Percentiles rank a stretch among this genome's conserved stretches.
Conservation (phyloP, 30 jellyfish, hydroid and myxozoan species). For the Cassiopea andromeda region DNA sequence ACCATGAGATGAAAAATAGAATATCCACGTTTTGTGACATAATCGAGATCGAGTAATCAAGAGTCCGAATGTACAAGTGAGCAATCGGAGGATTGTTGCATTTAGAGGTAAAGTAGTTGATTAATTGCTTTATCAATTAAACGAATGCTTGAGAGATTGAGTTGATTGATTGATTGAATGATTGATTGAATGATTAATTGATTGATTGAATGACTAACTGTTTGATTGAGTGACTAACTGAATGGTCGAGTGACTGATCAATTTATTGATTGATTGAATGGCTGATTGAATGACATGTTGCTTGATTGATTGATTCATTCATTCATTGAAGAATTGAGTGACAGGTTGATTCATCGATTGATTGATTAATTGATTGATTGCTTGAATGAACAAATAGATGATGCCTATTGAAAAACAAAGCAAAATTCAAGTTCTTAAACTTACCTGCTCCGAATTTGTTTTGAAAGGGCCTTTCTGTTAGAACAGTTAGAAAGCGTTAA, state of each 20-base stretch:
- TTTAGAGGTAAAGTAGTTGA: no score
- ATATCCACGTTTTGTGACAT: no score
- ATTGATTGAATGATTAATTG: no score
- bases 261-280: background rate
- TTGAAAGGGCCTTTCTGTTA: slow-evolving; percentile 61
- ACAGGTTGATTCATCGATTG: background rate
- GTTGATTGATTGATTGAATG: no score
- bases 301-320: background rate
- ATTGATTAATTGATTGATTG: background rate
- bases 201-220: background rate
- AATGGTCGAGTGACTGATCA: background rate
- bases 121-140: no score
- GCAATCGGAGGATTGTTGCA: no score
- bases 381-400: background rate
- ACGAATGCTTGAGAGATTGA: background rate
- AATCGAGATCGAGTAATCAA: no score
- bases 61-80: no score
- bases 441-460: slow-evolving; percentile 62
- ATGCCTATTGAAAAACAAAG: background rate
- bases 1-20: no score
- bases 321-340: background rate
- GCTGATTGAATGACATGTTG: background rate
- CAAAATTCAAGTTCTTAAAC: background rate
- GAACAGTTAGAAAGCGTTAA: background rate
- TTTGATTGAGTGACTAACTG: background rate